Base-by-base conservation (phyloP, 1,140 invertebrate species). In the Anagrus nilaparvatae region DNA sequence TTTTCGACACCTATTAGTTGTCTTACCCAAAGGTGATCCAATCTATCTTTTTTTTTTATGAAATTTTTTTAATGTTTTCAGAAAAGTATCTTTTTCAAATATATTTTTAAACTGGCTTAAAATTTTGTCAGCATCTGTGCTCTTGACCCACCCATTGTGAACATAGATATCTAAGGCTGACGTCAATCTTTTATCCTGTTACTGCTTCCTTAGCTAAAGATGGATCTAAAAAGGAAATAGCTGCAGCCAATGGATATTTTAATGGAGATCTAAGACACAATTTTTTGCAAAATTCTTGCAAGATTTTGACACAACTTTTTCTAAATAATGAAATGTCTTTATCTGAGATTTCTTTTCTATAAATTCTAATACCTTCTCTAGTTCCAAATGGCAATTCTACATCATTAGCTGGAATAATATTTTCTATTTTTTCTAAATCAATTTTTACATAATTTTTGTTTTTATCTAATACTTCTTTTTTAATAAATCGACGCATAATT, bases 141-240 rank as follows among this genome's bases (percentile, higher is more conserved):
- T n/a, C n/a, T n/a, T n/a, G n/a, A n/a, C n/a, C n/a, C n/a, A n/a
- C n/a, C n/a, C n/a, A n/a, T n/a, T 37, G 13, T 10, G 18, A 14
- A 37, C 7, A 12, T 4, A 27, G 13, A 25, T 25, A n/a, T 24
- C 13, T 37, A 16, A 25, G 13, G 25, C 40, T 20, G 13, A 14
- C 4, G 20, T 3, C 12, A 35, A 27, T 14, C 24, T 20, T 33
- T 35, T 36, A 20, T 12, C 6, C 7, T 17, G 16, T 12, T 7
- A 4, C n/a, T n/a, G n/a, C n/a, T n/a, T n/a, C n/a, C n/a, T n/a
- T n/a, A n/a, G 40, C 48, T 25, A 46, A 10, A 29, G 13, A 16
- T 33, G 43, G 47, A 25, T 46, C 25, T n/a, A 49, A 46, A 35
- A 28, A 45, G 12, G 43, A 45, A 33, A 45, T 40, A 9, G 16